These are phyloP conservation scores for Columba janthina DNA, from an alignment of 2,113 vertebrate genomes.

Conservation along the genomic window DNA sequence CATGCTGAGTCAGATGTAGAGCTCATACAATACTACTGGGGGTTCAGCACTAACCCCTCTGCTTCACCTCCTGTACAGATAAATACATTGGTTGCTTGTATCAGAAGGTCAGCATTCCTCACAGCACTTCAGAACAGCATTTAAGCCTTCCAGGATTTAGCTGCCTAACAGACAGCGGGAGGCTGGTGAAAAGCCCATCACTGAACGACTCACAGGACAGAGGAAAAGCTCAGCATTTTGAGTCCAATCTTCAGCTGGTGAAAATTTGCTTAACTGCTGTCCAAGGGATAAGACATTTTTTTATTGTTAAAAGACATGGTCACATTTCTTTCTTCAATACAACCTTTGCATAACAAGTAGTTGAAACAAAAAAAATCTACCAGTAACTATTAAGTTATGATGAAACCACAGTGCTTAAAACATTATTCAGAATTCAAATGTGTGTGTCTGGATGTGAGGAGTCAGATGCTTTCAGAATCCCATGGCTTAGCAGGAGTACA, in stretches of 20 bases:
- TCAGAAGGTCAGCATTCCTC: background rate
- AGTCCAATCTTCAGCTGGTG: background rate
- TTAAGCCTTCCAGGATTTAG: background rate
- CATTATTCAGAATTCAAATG: background rate
- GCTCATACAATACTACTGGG: rapidly evolving
- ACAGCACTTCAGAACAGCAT: background rate
- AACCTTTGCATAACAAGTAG: background rate
- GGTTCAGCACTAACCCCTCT: background rate
- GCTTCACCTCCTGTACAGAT: background rate
- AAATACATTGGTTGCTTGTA: background rate
- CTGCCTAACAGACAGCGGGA: background rate
- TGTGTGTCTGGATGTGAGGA: background rate
- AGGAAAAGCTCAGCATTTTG: background rate
- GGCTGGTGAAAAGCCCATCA: background rate
- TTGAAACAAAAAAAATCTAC: background rate
- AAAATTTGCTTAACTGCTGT: background rate
- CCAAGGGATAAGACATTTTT: background rate
- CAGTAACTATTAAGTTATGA: background rate
- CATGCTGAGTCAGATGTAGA: background rate
- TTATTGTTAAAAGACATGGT: background rate
- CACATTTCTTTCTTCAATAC: background rate
- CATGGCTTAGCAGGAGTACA: background rate
- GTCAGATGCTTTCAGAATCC: background rate
- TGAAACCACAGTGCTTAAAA: background rate
- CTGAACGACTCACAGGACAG: background rate